Percentiles rank a stretch among this genome's conserved stretches.
phyloP scores from a whole-genome alignment of 1,140 invertebrate species.

The Bombus pascuorum region DNA sequence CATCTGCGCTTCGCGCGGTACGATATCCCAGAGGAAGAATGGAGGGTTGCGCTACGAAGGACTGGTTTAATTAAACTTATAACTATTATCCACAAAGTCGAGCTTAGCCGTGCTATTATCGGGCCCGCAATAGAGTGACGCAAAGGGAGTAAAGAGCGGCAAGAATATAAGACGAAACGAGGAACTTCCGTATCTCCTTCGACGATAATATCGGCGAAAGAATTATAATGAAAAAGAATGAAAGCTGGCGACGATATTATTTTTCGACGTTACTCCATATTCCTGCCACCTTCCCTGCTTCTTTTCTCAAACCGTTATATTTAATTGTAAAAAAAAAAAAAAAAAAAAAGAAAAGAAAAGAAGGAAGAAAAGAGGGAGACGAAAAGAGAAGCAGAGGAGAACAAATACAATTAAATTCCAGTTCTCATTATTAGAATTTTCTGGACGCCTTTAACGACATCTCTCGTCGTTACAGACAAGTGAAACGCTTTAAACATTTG shows the following conservation, averaged over 20 bases:
- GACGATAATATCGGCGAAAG: constrained; percentile 37
- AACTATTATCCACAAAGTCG: constrained; percentile 52
- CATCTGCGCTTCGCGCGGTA: constrained; percentile 1
- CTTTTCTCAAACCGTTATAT: not conserved
- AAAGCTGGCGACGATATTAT: constrained; percentile 20
- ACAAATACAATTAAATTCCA: not conserved
- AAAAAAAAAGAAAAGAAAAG: not conserved
- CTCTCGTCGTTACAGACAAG: not conserved
- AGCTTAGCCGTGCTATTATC: constrained; percentile 42
- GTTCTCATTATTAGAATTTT: constrained; percentile 8
- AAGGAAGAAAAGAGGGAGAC: not conserved
- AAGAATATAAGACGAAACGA: constrained; percentile 34
- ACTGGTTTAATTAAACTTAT: constrained; percentile 59
- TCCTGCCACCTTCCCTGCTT: too few species aligned
- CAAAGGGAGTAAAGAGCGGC: constrained; percentile 32
- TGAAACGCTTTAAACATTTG: not conserved
- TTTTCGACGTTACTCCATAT: not conserved
- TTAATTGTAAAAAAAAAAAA: not conserved
- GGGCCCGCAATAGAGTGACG: constrained; percentile 38
- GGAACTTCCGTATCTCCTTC: constrained; percentile 23
- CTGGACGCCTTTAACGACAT: not conserved
- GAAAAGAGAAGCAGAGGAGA: not conserved
- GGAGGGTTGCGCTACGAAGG: constrained; percentile 22
- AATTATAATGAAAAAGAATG: constrained; percentile 28
- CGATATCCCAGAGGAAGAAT: constrained; percentile 44